phyloP scores from a whole-genome alignment of 2,888 invertebrate species.

The Watsonalla cultraria region DNA sequence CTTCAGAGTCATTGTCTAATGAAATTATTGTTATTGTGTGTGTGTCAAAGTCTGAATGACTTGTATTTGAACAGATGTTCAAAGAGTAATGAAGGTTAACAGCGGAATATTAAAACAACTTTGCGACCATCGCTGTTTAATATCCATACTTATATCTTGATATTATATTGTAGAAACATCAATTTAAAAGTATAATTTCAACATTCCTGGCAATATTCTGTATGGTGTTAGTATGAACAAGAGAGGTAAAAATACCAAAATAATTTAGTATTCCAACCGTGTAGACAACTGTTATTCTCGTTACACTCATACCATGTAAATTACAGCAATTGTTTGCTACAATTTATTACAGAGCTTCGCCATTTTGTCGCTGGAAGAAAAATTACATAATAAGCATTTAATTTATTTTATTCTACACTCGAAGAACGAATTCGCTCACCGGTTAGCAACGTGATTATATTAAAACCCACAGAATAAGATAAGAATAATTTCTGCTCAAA shows the following conservation, averaged over 20 bases:
- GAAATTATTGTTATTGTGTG: constrained; percentile 35
- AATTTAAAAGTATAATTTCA: too few relatives aligned
- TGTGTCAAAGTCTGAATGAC: constrained; percentile 27
- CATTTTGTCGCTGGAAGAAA: background rate
- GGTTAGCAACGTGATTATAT: background rate
- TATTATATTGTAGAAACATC: too few relatives aligned
- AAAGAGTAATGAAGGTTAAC: constrained; percentile 27
- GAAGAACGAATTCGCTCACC: background rate
- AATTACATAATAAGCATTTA: background rate
- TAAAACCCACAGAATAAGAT: background rate
- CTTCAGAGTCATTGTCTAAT: constrained; percentile 23
- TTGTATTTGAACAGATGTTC: constrained; percentile 36
- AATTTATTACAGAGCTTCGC: too few relatives aligned
- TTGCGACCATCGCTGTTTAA: background rate
- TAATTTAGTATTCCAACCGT: too few relatives aligned
- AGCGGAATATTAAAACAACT: background rate
- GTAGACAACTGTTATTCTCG: too few relatives aligned
- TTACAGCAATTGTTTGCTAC: too few relatives aligned
- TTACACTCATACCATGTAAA: too few relatives aligned
- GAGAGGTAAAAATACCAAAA: too few relatives aligned
- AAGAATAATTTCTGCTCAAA: background rate
- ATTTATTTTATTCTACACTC: background rate
- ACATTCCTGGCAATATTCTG: too few relatives aligned
- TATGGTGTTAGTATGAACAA: too few relatives aligned
- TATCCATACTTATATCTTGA: background rate